Evolutionary conservation across 53 echinoderm and acorn worm species (phyloP).

Genomic region (Stichopus horrens): DNA sequence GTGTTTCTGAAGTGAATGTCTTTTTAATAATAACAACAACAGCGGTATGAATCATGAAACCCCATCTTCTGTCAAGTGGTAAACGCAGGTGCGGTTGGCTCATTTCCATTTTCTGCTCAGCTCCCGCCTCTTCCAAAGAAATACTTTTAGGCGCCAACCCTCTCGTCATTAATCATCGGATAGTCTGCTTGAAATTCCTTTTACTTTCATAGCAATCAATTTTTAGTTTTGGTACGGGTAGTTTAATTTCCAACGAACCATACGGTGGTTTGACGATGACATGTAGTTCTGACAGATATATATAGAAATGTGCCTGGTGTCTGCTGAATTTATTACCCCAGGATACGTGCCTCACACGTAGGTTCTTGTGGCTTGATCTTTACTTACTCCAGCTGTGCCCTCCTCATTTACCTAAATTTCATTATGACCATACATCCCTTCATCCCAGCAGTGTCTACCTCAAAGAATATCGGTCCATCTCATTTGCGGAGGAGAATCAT

Average conservation of each 20-base stretch:
- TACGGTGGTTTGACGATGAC: too few species aligned
- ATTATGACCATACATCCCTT: too few species aligned
- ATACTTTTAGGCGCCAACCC: neutral
- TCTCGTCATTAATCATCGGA: neutral
- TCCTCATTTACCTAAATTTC: too few species aligned
- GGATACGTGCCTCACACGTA: neutral
- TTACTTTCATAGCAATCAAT: neutral
- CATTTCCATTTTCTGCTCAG: neutral
- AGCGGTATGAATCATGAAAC: too few species aligned
- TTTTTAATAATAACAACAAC: too few species aligned
- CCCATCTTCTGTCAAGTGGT: neutral
- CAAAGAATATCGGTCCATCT: too few species aligned
- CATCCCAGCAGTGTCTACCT: too few species aligned
- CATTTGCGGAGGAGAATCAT: too few species aligned
- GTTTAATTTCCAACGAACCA: too few species aligned
- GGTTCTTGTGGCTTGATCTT: neutral
- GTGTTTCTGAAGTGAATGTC: too few species aligned
- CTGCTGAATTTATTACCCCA: neutral
- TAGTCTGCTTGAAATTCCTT: neutral
- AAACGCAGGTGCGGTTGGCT: neutral
- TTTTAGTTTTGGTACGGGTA: neutral
- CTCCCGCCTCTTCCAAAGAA: neutral
- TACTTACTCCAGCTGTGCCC: neutral
- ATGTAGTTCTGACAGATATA: neutral
- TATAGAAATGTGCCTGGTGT: neutral